Conservation (phyloP, 1,140 invertebrate species). For the Atta colombica region DNA sequence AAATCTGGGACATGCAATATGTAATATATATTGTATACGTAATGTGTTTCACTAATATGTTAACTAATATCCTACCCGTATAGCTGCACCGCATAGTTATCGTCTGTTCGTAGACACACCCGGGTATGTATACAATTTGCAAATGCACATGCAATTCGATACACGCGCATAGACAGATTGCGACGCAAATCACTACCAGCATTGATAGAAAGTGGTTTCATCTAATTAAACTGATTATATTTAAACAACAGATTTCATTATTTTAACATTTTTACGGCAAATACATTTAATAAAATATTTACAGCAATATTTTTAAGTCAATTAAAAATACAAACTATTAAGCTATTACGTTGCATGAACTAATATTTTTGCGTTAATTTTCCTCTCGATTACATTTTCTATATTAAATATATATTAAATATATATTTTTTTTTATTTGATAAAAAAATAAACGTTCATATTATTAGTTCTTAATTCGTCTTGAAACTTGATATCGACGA, state of each 20-base stretch:
- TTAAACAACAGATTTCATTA: constrained; percentile 52
- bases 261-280: not conserved
- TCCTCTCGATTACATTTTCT: not conserved
- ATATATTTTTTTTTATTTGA: not conserved
- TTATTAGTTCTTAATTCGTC: not conserved
- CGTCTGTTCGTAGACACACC: constrained; percentile 25
- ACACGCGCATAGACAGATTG: constrained; percentile 71
- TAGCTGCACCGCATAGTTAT: constrained; percentile 37
- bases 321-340: not conserved
- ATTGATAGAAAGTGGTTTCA: constrained; percentile 65
- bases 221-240: constrained; percentile 72
- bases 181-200: constrained; percentile 71
- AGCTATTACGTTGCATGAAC: not conserved
- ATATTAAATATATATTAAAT: constrained; percentile 8
- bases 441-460: not conserved
- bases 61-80: constrained; percentile 57
- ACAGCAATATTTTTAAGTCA: not conserved
- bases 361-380: not conserved
- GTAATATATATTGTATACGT: constrained; percentile 33
- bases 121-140: constrained; percentile 63
- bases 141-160: constrained; percentile 63
- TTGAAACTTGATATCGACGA: not conserved
- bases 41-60: constrained; percentile 60
- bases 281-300: not conserved
- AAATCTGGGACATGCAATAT: constrained; percentile 44